Evolutionary conservation across 2,113 vertebrate genomes (phyloP).

Genomic region (Ameiurus melas): DNA sequence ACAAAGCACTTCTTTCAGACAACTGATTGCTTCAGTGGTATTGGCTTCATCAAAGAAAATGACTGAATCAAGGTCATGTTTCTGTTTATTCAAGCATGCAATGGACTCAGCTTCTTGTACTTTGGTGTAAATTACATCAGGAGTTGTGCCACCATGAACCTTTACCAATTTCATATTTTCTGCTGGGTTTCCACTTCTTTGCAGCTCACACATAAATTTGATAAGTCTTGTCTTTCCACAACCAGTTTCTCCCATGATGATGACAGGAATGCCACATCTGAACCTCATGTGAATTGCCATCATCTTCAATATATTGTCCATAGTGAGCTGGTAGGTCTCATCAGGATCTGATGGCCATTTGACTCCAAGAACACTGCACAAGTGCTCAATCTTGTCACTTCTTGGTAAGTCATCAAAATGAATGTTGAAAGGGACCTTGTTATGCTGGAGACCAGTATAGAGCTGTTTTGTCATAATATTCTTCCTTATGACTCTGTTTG

Average conservation of each 20-base stretch:
- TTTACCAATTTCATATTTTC: slow-evolving; percentile 92
- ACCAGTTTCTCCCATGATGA: slow-evolving; percentile 98
- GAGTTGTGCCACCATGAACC: slow-evolving; percentile 91
- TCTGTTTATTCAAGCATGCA: slow-evolving; percentile 72
- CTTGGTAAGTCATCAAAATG: slow-evolving; percentile 82
- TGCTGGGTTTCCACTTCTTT: slow-evolving; percentile 60
- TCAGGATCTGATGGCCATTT: slow-evolving; percentile 83
- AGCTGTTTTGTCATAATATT: slow-evolving; percentile 77
- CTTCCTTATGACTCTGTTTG: slow-evolving; percentile 73
- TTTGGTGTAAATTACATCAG: slow-evolving; percentile 79
- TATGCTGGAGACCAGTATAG: slow-evolving; percentile 73
- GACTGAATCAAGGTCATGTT: slow-evolving; percentile 80
- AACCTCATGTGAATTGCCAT: slow-evolving; percentile 95
- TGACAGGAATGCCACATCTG: slow-evolving; percentile 90
- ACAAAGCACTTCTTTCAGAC: slow-evolving; percentile 93
- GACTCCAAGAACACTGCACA: slow-evolving; percentile 85
- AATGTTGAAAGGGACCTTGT: slow-evolving; percentile 86
- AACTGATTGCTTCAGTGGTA: slow-evolving; percentile 88
- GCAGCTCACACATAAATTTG: slow-evolving; percentile 85
- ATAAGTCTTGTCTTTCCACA: slow-evolving; percentile 94
- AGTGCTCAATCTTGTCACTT: slow-evolving; percentile 78
- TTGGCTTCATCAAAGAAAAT: slow-evolving; percentile 97
- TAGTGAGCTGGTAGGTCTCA: slow-evolving; percentile 90
- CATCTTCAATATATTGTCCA: slow-evolving; percentile 91
- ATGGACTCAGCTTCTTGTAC: slow-evolving; percentile 79